Conservation (phyloP, 2,888 invertebrate species). For the Platycheirus albimanus region DNA sequence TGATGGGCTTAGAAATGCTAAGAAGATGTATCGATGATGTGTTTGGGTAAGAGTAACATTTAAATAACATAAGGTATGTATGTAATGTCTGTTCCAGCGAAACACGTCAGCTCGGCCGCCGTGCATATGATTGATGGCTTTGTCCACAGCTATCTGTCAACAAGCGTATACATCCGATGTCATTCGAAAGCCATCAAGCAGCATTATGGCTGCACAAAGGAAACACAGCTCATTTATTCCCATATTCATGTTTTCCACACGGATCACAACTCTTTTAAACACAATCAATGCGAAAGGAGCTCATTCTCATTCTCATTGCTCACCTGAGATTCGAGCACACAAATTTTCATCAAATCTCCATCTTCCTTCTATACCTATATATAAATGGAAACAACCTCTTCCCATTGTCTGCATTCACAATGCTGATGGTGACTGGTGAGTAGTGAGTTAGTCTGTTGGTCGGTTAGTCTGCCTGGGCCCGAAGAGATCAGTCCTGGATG, state of each 20-base stretch:
- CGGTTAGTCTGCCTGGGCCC: not conserved
- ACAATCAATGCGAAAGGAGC: conserved; percentile 69
- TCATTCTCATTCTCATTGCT: too few species aligned
- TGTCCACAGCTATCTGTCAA: conserved; percentile 81
- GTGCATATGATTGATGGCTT: conserved; percentile 78
- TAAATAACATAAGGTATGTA: too few species aligned
- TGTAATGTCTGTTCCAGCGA: conserved; percentile 46
- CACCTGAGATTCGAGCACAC: conserved; percentile 60
- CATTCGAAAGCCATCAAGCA: conserved; percentile 74
- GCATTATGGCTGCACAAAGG: conserved; percentile 71
- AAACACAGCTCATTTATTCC: conserved; percentile 70
- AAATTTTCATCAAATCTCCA: conserved; percentile 69
- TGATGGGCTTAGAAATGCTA: conserved; percentile 48
- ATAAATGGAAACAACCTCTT: conserved; percentile 61
- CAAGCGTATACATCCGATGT: conserved; percentile 76
- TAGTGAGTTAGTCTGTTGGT: too few species aligned
- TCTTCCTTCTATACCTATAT: conserved; percentile 43
- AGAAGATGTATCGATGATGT: conserved; percentile 44
- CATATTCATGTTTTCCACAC: conserved; percentile 74
- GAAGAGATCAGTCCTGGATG: conserved; percentile 30
- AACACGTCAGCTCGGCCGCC: conserved; percentile 57
- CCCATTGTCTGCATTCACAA: conserved; percentile 45
- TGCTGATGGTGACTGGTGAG: not conserved
- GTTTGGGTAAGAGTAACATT: conserved; percentile 47
- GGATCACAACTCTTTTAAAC: conserved; percentile 74